A percentile compares a stretch with the other conserved stretches of the same genome.
Evolutionary conservation across 2,797 vertebrate species (phyloP).

Genomic region (Benthosema pterotum): DNA sequence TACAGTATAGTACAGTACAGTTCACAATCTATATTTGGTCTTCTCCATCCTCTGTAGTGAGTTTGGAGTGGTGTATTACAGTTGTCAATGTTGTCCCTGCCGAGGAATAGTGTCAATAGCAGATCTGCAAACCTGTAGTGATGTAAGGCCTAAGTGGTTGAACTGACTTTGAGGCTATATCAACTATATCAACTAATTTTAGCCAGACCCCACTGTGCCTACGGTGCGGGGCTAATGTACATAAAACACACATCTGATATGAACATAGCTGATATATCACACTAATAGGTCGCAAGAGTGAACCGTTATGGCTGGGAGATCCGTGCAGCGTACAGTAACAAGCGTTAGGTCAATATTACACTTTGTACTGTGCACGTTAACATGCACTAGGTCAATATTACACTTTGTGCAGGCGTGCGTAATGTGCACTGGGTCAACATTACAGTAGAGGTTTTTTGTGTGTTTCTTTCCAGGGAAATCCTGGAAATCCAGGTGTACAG

Average conservation of each 20-base stretch:
- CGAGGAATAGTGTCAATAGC: too few relatives aligned
- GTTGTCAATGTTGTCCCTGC: too few relatives aligned
- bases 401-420: slow-evolving; percentile 33
- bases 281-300: slow-evolving; percentile 39
- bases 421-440: slow-evolving; percentile 34
- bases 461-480: slow-evolving; percentile 82
- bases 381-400: slow-evolving; percentile 34
- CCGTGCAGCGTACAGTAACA: slow-evolving; percentile 29
- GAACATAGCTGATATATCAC: slow-evolving; percentile 47
- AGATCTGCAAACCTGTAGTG: too few relatives aligned
- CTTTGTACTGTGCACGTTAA: slow-evolving; percentile 30
- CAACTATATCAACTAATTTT: too few relatives aligned
- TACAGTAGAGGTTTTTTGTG: slow-evolving; percentile 33
- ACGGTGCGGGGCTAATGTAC: slow-evolving; percentile 23
- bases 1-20: not conserved
- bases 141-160: too few relatives aligned
- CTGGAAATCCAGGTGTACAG: slow-evolving; percentile 92
- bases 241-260: slow-evolving; percentile 47
- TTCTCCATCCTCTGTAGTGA: slow-evolving; percentile 43
- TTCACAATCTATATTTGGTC: slow-evolving; percentile 17
- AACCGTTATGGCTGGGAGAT: slow-evolving; percentile 37
- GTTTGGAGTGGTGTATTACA: slow-evolving; percentile 51
- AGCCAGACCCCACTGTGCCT: not conserved
- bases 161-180: too few relatives aligned
- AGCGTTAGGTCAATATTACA: slow-evolving; percentile 41